A percentile compares a stretch with the other conserved stretches of the same genome.
phyloP scores from a whole-genome alignment of 92 coral and sea anemone genomes.

The Epizoanthus stellaris region DNA sequence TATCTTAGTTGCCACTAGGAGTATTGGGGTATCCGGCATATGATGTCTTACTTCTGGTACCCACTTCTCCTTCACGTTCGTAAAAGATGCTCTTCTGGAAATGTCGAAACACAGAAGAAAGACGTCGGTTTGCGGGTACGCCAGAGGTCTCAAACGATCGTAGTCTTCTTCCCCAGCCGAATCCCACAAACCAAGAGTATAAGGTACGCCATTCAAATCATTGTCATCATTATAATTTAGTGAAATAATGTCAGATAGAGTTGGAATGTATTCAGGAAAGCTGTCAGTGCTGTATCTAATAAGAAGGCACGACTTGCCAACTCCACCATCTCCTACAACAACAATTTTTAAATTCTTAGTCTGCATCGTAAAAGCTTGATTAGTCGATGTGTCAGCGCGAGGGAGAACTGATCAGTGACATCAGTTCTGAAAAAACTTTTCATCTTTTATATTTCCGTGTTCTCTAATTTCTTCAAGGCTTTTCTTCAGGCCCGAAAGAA shows the following conservation, averaged over 20 bases:
- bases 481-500: too few species aligned
- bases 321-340: slow-evolving; percentile 86
- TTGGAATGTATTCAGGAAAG: slow-evolving; percentile 77
- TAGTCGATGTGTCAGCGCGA: neutral
- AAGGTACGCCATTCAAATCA: slow-evolving; percentile 48
- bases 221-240: slow-evolving; percentile 36
- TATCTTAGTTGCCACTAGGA: slow-evolving; percentile 74
- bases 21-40: slow-evolving; percentile 57
- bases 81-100: slow-evolving; percentile 62
- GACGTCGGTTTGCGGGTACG: slow-evolving; percentile 77
- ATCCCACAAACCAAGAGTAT: slow-evolving; percentile 73
- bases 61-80: slow-evolving; percentile 70
- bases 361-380: slow-evolving; percentile 43
- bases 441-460: too few species aligned
- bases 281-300: slow-evolving; percentile 55
- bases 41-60: slow-evolving; percentile 70
- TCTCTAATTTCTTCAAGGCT: too few species aligned
- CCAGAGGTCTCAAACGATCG: slow-evolving; percentile 81
- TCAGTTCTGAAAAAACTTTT: too few species aligned
- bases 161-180: slow-evolving; percentile 91
- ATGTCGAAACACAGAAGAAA: slow-evolving; percentile 80
- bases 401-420: too few species aligned
- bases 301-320: slow-evolving; percentile 81
- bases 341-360: slow-evolving; percentile 68
- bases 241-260: slow-evolving; percentile 78